phyloP scores from a whole-genome alignment of 1,140 invertebrate species.

The Drosophila kanapiae region DNA sequence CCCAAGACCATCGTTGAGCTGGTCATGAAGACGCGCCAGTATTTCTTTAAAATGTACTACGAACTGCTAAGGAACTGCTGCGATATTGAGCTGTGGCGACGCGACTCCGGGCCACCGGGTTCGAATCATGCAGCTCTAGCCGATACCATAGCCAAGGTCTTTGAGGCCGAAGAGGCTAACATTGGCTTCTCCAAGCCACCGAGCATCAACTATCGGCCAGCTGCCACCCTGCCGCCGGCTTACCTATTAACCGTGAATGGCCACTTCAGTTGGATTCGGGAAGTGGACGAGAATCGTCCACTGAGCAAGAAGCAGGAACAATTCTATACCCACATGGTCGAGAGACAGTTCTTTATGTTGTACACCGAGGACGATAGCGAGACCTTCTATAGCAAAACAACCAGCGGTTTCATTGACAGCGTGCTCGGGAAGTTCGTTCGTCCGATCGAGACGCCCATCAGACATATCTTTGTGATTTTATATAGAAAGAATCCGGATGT shows the following conservation, averaged over 20 bases:
- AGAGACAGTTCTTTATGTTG: slow-evolving; percentile 67
- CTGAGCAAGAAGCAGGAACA: neutral
- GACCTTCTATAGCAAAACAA: slow-evolving; percentile 38
- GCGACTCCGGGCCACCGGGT: slow-evolving; percentile 1
- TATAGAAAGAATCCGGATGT: slow-evolving; percentile 62
- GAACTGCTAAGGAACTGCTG: slow-evolving; percentile 61
- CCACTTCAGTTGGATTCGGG: slow-evolving; percentile 48
- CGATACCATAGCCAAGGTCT: slow-evolving; percentile 50
- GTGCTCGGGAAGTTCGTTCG: slow-evolving; percentile 56
- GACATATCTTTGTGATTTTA: slow-evolving; percentile 70
- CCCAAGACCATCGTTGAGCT: slow-evolving; percentile 89
- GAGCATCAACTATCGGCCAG: slow-evolving; percentile 27
- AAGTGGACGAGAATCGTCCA: slow-evolving; percentile 11
- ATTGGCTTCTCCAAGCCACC: slow-evolving; percentile 44
- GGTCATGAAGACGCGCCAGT: slow-evolving; percentile 90
- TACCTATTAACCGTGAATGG: slow-evolving; percentile 52
- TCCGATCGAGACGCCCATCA: slow-evolving; percentile 45
- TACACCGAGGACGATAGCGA: slow-evolving; percentile 32
- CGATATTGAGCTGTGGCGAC: slow-evolving; percentile 44
- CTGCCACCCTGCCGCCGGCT: slow-evolving; percentile 34
- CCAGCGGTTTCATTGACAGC: slow-evolving; percentile 35
- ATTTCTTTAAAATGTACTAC: slow-evolving; percentile 87
- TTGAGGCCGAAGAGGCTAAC: slow-evolving; percentile 53
- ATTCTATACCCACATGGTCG: slow-evolving; percentile 21
- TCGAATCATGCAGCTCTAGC: slow-evolving; percentile 19